Evolutionary conservation across 2,113 vertebrate genomes (phyloP).

Genomic region (Pterocles gutturalis): DNA sequence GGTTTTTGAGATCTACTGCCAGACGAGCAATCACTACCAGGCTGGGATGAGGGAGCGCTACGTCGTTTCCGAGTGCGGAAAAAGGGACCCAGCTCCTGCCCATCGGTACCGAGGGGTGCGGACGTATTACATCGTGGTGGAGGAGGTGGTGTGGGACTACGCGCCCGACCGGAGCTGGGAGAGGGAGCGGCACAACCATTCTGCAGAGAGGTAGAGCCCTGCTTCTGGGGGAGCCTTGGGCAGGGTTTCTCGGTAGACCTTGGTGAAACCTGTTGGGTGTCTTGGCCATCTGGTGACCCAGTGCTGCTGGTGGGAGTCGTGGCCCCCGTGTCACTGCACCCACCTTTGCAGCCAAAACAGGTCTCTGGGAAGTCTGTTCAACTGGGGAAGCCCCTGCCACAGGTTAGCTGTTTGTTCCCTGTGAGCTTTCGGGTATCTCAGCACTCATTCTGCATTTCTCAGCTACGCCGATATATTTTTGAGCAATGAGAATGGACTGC

Average conservation of each 20-base stretch:
- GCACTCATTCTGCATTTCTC: constrained; percentile 37
- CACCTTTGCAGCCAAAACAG: not conserved
- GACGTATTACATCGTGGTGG: constrained; percentile 70
- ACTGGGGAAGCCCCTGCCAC: not conserved
- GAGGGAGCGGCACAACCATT: constrained; percentile 68
- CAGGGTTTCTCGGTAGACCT: not conserved
- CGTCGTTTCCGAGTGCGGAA: constrained; percentile 65
- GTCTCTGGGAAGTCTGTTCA: not conserved
- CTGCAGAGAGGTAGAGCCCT: constrained; percentile 71
- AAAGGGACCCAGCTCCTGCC: not conserved
- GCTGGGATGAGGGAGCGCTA: constrained; percentile 78
- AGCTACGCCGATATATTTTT: constrained; percentile 78
- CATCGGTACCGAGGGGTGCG: constrained; percentile 25
- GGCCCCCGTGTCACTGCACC: accelerated
- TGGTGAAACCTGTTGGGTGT: not conserved
- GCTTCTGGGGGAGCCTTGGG: not conserved
- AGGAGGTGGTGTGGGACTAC: constrained; percentile 81
- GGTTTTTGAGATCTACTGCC: constrained; percentile 79
- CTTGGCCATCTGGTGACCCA: not conserved
- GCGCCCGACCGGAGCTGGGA: constrained; percentile 77
- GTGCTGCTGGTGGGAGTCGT: not conserved
- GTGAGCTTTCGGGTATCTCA: not conserved
- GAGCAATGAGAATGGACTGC: constrained; percentile 71
- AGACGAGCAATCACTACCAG: constrained; percentile 75
- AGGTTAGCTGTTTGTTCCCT: not conserved